Evolutionary conservation across 2,888 invertebrate genomes (phyloP).

Genomic region (Lamellibrachia columna): DNA sequence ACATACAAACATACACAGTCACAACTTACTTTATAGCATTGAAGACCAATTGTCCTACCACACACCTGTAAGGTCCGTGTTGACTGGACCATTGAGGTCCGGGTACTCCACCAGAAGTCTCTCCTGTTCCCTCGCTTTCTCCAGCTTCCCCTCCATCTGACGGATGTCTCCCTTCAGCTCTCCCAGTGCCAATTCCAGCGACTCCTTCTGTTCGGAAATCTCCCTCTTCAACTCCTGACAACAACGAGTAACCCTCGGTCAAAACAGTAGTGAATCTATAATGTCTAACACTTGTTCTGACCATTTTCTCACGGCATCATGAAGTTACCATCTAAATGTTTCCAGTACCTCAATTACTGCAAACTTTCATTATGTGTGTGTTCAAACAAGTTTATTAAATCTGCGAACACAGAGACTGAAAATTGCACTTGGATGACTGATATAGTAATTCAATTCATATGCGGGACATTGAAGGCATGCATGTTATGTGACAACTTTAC

Average conservation of each 20-base stretch:
- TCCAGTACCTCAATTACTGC: too few species aligned
- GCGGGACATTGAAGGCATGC: too few species aligned
- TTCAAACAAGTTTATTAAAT: too few species aligned
- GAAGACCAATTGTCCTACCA: neutral
- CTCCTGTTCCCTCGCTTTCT: slow-evolving; percentile 48
- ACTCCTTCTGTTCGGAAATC: slow-evolving; percentile 42
- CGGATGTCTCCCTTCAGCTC: slow-evolving; percentile 29
- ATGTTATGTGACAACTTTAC: too few species aligned
- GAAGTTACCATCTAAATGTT: too few species aligned
- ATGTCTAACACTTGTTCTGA: neutral
- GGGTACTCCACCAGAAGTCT: slow-evolving; percentile 63
- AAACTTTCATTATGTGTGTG: too few species aligned
- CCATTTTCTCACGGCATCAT: neutral
- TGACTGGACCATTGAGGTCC: slow-evolving; percentile 64
- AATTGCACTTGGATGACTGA: too few species aligned
- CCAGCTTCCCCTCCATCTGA: slow-evolving; percentile 27
- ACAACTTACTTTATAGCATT: neutral
- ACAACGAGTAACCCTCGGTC: neutral
- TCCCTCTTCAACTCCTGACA: slow-evolving; percentile 46
- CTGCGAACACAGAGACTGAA: too few species aligned
- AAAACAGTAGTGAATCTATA: neutral
- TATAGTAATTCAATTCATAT: too few species aligned
- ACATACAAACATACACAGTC: too few species aligned
- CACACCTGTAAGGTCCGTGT: slow-evolving; percentile 55
- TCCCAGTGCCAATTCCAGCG: slow-evolving; percentile 41